Evolutionary conservation across 2,113 vertebrate genomes (phyloP), one percentile per base, ranked within the genome.

Genomic region (Oryzias woworae): DNA sequence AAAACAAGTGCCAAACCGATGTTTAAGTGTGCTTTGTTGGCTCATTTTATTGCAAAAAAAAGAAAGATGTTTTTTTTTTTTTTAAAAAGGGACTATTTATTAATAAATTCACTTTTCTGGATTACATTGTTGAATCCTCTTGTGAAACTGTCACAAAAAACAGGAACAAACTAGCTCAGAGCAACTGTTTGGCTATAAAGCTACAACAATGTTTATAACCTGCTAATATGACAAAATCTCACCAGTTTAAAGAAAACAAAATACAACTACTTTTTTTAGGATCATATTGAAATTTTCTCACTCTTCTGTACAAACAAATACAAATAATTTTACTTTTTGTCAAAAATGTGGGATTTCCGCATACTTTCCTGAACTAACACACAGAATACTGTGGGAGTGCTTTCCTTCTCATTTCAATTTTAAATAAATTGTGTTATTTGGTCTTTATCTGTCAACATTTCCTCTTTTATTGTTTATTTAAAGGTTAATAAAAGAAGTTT

Each of bases 361-460:
- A 24, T 4, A 13, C 57, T 82, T 77, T 59, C 53, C 45, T 53
- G 28, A 72, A 36, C 57, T 63, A 81, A 80, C 59, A 67, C 16
- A 71, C 22, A 46, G 36, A 66, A 44, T 49, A 77, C 69, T 8
- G 26, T 20, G 26, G 45, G 43, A 67, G 48, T 44, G 56, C 60
- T 22, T 70, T 78, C 62, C 58, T 77, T 78, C 52, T 46, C 70
- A 84, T 85, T 84, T 82, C 80, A 79, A 66, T 77, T 77, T 7
- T 58, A 87, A 88, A 83, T 81, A 87, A 86, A 76, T 53, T 81
- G 82, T 85, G 55, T 85, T 67, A 68, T 76, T 80, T 26, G 56
- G 47, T 17, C 42, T 43, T 17, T 54, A 60, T 14, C 3, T 63
- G 16, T 59, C 15, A n/a, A 73, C 46, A 23, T 79, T n/a, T 58